These are phyloP conservation scores for Leptodactylus fuscus DNA, from an alignment of 2,113 vertebrate genomes.

Conservation along the genomic window DNA sequence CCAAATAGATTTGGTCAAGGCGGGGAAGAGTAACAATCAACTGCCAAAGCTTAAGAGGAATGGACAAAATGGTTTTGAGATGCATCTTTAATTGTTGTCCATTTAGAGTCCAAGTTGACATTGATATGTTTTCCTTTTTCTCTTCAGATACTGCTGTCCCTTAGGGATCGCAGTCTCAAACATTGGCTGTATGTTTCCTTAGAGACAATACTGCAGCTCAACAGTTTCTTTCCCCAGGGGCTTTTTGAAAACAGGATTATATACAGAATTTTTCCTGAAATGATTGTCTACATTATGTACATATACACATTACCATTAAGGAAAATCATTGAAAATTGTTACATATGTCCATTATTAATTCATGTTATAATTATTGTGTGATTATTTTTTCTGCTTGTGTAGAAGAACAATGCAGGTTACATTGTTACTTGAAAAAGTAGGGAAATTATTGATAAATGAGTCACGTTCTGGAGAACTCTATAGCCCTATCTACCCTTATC, in stretches of 20 bases:
- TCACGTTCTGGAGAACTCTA: too few species aligned
- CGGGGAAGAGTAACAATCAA: slow-evolving; percentile 21
- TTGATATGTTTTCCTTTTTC: slow-evolving; percentile 43
- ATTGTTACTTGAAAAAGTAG: too few species aligned
- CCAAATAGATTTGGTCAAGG: slow-evolving; percentile 32
- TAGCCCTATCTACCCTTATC: too few species aligned
- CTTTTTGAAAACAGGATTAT: slow-evolving; percentile 14
- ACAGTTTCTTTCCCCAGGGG: slow-evolving; percentile 26
- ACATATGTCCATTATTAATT: background rate
- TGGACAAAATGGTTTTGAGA: slow-evolving; percentile 33
- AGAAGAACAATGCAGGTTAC: too few species aligned
- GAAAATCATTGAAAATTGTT: background rate
- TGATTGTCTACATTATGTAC: background rate
- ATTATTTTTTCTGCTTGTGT: background rate
- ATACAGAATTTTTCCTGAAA: background rate
- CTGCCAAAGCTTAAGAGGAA: slow-evolving; percentile 37
- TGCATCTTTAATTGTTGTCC: slow-evolving; percentile 51
- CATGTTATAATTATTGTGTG: background rate
- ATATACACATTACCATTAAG: slow-evolving; percentile 1
- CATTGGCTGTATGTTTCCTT: slow-evolving; percentile 35
- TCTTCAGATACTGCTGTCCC: slow-evolving; percentile 11
- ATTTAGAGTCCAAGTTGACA: slow-evolving; percentile 46
- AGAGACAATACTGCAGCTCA: slow-evolving; percentile 38
- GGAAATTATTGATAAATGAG: too few species aligned
- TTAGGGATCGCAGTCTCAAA: slow-evolving; percentile 18